Evolutionary conservation across 2,888 invertebrate species (phyloP).

Genomic region (Cephus pulcher): DNA sequence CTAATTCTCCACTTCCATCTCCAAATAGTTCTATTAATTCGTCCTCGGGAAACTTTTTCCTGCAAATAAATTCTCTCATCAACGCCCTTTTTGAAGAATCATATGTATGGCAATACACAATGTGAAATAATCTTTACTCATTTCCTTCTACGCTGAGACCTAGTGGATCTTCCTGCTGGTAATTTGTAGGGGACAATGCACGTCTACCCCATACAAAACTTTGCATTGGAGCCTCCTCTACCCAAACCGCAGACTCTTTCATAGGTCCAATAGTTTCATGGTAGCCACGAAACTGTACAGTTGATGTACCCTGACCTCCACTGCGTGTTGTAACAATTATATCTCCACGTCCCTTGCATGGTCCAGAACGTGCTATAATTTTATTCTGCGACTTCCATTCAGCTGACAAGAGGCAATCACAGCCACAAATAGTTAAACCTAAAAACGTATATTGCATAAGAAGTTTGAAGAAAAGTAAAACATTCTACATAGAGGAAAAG

Average conservation of each 20-base stretch:
- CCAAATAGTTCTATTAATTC: constrained; percentile 91
- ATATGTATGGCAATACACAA: neutral
- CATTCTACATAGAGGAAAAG: neutral
- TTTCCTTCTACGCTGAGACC: constrained; percentile 94
- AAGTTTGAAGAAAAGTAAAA: neutral
- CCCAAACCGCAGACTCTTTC: constrained; percentile 98
- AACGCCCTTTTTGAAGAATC: neutral
- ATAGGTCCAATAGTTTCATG: constrained; percentile 92
- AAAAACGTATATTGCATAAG: constrained; percentile 27
- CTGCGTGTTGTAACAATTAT: constrained; percentile 88
- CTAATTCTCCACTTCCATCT: constrained; percentile 89
- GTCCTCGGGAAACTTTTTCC: constrained; percentile 89
- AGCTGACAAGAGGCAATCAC: constrained; percentile 93
- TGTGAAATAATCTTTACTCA: constrained; percentile 68
- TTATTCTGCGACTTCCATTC: constrained; percentile 99
- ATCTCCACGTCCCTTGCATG: constrained; percentile 91
- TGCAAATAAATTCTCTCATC: constrained; percentile 42
- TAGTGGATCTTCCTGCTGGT: constrained; percentile 92
- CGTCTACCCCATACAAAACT: constrained; percentile 85
- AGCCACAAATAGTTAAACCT: constrained; percentile 95
- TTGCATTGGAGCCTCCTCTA: constrained; percentile 92
- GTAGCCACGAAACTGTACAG: constrained; percentile 89
- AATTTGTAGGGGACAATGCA: constrained; percentile 86
- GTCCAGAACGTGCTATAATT: constrained; percentile 94
- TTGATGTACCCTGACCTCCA: constrained; percentile 89